Evolutionary conservation across 2,113 vertebrate genomes (phyloP), one percentile per base, ranked within the genome.

Genomic region (Rutilus rutilus): DNA sequence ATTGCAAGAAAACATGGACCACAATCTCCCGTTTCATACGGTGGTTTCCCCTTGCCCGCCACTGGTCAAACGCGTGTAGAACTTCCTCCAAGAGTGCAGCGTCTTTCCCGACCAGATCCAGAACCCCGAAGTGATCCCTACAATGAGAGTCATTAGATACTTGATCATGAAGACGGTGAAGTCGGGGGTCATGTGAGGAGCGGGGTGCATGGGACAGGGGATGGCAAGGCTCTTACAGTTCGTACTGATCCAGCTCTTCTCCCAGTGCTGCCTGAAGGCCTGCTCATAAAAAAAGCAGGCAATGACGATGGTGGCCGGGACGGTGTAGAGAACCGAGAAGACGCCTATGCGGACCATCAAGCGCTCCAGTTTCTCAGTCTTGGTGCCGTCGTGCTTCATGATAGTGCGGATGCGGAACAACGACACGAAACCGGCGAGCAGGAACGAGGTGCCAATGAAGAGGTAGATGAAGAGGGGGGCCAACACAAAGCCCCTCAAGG

Each of bases 21-120:
- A 9, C 25, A 17, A 33, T 64, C 8, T 74, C 71, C 45, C 10
- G 6, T 27, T 75, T 87, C 93, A 98, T 92, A 98, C 97, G 0
- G 97, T 97, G 78, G 97, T 99, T 93, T 99, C 97, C 11, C 97
- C 97, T 0, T 98, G 96, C 90, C 96, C 96, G 90, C 97, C 95
- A 91, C 95, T 97, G 86, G 97, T 97, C 87, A 99, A 96, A 10
- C 97, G 95, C 0, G 96, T 96, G 93, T 99, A 99, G 92, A 99
- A 99, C 92, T 98, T 99, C 57, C 95, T 95, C 98, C 98, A 99
- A 2, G 98, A 99, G 25, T 99, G 97, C 88, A 99, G 94, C n/a
- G 98, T 99, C 94, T 99, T 99, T 39, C 98, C 97, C 0, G 98
- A 99, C 98, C 98, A 99, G 94, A 99, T 99, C 98, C 98, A 99